Evolutionary conservation across 2,888 invertebrate genomes (phyloP), one percentile per base, ranked within the genome.

Genomic region (Coleophora flavipennella): DNA sequence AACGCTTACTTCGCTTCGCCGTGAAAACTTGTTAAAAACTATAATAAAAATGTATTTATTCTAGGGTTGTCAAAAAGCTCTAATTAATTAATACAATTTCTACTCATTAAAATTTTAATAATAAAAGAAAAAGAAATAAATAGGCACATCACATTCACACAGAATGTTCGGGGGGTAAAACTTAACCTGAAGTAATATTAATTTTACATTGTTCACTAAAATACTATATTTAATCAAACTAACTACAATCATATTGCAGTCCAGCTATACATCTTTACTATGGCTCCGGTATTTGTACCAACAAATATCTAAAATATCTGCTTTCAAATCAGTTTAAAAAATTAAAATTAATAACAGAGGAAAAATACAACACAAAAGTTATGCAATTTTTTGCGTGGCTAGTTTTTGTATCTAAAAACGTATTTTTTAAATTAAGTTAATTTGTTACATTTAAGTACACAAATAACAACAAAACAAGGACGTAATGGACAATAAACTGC

Each of bases 101-200:
- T 73, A 62, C 64, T 72, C 60, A 63, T 66, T 62, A 66, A 65
- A 63, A 20, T 20, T 20, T 4, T 20, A 20, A 60, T n/a, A n/a
- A n/a, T n/a, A n/a, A n/a, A n/a, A n/a, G n/a, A n/a, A 71, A 75
- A 76, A 68, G 66, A 75, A 81, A 81, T 80, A 81, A 81, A 80
- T 81, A 81, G 76, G 75, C 78, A 81, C 76, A 69, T 66, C 55
- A 68, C 76, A 80, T 77, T 76, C 79, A 62, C 55, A 53, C 57
- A 55, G 76, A 80, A 79, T 73, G 76, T 67, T 53, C 54, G 51
- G 67, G 64, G 62, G 59, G 58, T 62, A 43, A 48, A 69, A 67
- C 66, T 67, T 71, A 71, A 63, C 54, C 62, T 69, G 68, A 55
- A 58, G 61, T 65, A 61, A 58, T 63, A 67, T 62, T 67, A 65